Conservation (phyloP, 35 echinoderm and acorn worm species). For the Apostichopus japonicus region DNA sequence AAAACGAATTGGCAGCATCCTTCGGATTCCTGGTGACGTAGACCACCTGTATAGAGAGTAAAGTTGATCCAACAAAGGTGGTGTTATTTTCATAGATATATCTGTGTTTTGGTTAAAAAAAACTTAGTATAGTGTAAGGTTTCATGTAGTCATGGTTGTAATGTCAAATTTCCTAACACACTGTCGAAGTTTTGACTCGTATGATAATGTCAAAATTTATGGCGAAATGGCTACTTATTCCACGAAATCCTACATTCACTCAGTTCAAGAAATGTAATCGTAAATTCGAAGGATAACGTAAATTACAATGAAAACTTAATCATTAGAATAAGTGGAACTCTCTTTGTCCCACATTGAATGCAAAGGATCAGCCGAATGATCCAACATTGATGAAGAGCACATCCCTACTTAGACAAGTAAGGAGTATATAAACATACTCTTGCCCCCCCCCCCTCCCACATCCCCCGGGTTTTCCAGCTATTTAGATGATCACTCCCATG, state of each 20-base stretch:
- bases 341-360: not conserved
- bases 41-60: not conserved
- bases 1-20: constrained; percentile 8
- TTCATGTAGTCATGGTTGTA: not conserved
- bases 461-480: not conserved
- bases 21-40: constrained; percentile 45
- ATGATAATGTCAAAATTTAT: not conserved
- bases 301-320: not conserved
- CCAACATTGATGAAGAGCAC: not conserved
- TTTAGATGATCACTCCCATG: not conserved
- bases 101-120: not conserved
- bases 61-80: not conserved
- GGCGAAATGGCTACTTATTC: no score
- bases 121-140: not conserved
- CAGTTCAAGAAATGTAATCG: not conserved
- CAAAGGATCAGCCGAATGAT: not conserved
- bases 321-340: not conserved
- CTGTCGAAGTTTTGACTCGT: not conserved
- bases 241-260: no score
- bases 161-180: not conserved
- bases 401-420: not conserved
- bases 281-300: not conserved
- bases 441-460: no score
- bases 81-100: not conserved
- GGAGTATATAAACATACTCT: not conserved